phyloP scores from a whole-genome alignment of 2,113 vertebrate species.

The Hippocampus barbouri region DNA sequence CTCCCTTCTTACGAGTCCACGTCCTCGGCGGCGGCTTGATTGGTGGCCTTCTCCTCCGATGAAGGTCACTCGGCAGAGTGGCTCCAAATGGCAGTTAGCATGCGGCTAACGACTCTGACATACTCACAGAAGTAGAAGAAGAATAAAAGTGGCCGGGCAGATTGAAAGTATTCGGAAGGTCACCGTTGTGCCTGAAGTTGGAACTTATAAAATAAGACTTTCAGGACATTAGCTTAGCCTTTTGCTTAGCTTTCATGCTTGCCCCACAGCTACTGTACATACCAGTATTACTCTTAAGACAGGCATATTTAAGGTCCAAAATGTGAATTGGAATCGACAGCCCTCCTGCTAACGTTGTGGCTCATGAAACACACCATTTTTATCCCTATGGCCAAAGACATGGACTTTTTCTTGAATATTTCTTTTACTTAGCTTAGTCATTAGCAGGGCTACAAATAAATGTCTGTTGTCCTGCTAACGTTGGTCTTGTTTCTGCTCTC shows the following conservation, averaged over 20 bases:
- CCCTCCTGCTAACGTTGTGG: too few relatives aligned
- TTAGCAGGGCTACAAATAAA: too few relatives aligned
- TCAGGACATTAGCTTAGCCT: background rate
- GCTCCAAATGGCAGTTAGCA: background rate
- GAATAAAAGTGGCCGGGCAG: background rate
- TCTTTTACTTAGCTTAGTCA: too few relatives aligned
- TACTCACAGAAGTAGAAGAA: background rate
- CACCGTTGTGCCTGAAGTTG: background rate
- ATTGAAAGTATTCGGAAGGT: background rate
- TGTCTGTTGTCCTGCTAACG: too few relatives aligned
- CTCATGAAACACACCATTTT: too few relatives aligned
- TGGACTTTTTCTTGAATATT: too few relatives aligned
- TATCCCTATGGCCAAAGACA: too few relatives aligned
- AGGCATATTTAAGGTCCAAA: too few relatives aligned
- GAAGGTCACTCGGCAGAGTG: background rate
- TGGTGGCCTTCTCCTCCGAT: background rate
- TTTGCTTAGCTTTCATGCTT: background rate
- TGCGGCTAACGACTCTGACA: background rate
- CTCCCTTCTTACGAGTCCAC: background rate
- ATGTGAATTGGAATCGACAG: too few relatives aligned
- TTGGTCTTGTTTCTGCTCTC: too few relatives aligned
- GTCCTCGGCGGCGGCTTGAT: background rate
- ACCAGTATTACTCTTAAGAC: too few relatives aligned
- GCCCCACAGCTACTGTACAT: too few relatives aligned
- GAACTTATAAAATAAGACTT: background rate